A percentile compares a stretch with the other conserved stretches of the same genome.
Conservation (phyloP, 2,113 vertebrate genomes). For the Archocentrus centrarchus region DNA sequence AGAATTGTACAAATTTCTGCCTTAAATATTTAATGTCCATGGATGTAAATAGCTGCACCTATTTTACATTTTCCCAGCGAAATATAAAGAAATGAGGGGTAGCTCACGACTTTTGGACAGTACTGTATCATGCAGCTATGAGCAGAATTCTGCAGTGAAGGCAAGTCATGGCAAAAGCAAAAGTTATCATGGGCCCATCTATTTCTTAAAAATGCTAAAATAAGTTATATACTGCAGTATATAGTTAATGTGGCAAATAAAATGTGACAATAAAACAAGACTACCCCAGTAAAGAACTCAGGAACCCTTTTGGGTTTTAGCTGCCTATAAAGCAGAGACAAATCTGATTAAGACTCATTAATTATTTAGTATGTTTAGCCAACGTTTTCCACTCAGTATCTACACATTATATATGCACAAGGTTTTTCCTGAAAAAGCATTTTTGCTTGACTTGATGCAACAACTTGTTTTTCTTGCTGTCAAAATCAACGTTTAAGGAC, state of each 20-base stretch:
- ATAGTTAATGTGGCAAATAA: background rate
- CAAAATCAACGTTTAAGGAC: background rate
- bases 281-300: background rate
- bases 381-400: background rate
- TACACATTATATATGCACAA: slow-evolving; percentile 1
- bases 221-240: background rate
- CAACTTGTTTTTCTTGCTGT: background rate
- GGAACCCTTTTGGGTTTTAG: background rate
- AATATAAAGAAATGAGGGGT: background rate
- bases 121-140: background rate
- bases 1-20: background rate
- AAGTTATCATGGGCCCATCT: background rate
- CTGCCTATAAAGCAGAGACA: too few relatives aligned
- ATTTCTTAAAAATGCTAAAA: background rate
- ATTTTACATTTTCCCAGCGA: background rate
- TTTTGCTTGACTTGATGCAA: too few relatives aligned
- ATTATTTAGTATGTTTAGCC: background rate
- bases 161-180: background rate
- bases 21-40: background rate
- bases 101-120: background rate
- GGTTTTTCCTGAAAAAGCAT: too few relatives aligned
- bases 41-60: too few relatives aligned
- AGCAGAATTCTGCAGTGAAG: background rate
- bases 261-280: background rate
- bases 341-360: background rate